These are phyloP conservation scores for Pogonomyrmex barbatus DNA, from an alignment of 1,140 invertebrate species.

Conservation along the genomic window DNA sequence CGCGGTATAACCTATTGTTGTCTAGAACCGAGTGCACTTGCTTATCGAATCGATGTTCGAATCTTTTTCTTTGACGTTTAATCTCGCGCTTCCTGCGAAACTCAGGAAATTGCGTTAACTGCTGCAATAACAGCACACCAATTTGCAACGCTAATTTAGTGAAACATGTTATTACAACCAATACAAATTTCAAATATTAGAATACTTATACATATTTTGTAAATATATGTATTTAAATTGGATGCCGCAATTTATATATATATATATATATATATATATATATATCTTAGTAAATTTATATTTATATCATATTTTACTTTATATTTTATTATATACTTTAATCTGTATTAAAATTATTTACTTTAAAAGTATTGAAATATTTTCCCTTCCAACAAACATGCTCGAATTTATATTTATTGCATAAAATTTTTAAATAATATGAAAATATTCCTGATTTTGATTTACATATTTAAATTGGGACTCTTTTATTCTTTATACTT, in stretches of 20 bases:
- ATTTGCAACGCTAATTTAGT: not conserved
- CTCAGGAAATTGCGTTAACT: not conserved
- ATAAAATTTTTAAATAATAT: not conserved
- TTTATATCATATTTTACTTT: not conserved
- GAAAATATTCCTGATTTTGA: not conserved
- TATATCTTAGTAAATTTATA: too few species aligned
- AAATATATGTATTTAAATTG: not conserved
- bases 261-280: too few species aligned
- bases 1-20: slow-evolving; percentile 47
- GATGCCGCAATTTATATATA: too few species aligned
- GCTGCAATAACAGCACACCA: not conserved
- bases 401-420: not conserved
- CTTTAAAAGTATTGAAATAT: not conserved
- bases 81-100: not conserved
- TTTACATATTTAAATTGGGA: not conserved
- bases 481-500: not conserved
- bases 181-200: not conserved
- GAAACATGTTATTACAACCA: not conserved
- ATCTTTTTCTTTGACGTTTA: slow-evolving; percentile 26
- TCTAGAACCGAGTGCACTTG: slow-evolving; percentile 18
- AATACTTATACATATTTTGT: not conserved
- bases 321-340: not conserved
- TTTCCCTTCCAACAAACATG: not conserved
- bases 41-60: slow-evolving; percentile 17
- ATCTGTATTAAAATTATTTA: not conserved